Conservation (phyloP, 2,797 vertebrate species). For the Sandelia bainsii region DNA sequence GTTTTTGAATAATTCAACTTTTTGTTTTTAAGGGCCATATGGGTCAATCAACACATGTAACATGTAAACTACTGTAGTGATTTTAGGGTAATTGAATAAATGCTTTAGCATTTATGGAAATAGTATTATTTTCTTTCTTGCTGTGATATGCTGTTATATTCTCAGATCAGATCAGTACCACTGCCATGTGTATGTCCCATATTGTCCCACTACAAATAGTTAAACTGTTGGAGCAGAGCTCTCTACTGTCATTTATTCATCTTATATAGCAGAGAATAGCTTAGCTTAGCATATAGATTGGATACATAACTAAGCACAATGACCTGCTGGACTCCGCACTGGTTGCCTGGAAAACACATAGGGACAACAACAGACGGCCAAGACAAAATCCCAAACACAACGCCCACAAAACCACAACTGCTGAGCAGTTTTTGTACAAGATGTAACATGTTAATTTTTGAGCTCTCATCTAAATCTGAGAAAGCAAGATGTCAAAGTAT, state of each 20-base stretch:
- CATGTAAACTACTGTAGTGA: background rate
- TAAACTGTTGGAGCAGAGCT: too few species aligned
- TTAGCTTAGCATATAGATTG: too few species aligned
- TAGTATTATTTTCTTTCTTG: too few species aligned
- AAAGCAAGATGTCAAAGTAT: background rate
- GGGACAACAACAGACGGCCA: background rate
- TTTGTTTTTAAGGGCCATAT: background rate
- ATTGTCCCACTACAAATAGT: too few species aligned
- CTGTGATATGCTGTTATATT: too few species aligned
- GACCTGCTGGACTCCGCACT: background rate
- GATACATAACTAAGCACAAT: background rate
- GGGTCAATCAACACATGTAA: background rate
- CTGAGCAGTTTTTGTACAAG: too few species aligned
- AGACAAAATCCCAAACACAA: background rate
- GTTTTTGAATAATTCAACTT: too few species aligned
- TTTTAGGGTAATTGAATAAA: too few species aligned
- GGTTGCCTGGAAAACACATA: background rate
- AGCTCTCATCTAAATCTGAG: background rate
- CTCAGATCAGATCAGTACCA: too few species aligned
- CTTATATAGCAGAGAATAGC: background rate
- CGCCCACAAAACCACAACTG: background rate
- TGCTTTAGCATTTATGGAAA: too few species aligned
- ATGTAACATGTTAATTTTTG: background rate
- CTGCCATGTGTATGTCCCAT: too few species aligned
- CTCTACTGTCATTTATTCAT: too few species aligned